phyloP scores from a whole-genome alignment of 2,888 invertebrate genomes.

The Drosophila multiciliata region DNA sequence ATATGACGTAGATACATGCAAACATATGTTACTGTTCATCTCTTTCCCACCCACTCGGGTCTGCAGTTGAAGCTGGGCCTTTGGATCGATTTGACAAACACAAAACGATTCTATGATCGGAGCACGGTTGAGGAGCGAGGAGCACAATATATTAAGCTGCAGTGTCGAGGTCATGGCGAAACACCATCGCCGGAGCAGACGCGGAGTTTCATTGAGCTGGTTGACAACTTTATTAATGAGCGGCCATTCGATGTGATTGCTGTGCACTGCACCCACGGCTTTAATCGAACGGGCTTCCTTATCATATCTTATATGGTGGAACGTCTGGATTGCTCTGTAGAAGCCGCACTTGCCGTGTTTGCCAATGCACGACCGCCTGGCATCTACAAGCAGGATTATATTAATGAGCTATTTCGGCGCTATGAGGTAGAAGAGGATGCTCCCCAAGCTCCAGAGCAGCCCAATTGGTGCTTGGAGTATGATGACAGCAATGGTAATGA shows the following conservation, averaged over 20 bases:
- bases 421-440: slow-evolving; percentile 91
- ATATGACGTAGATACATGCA: background rate
- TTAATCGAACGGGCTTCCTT: slow-evolving; percentile 98
- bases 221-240: slow-evolving; percentile 91
- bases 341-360: slow-evolving; percentile 93
- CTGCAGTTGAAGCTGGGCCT: slow-evolving; percentile 93
- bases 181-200: slow-evolving; percentile 95
- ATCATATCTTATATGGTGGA: slow-evolving; percentile 96
- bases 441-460: slow-evolving; percentile 90
- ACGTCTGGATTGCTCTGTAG: slow-evolving; percentile 92
- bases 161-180: slow-evolving; percentile 96
- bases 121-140: slow-evolving; percentile 90
- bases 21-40: slow-evolving; percentile 5
- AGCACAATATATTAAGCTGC: slow-evolving; percentile 94
- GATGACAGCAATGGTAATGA: slow-evolving; percentile 85
- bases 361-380: slow-evolving; percentile 92
- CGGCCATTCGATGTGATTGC: slow-evolving; percentile 90
- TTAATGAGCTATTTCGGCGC: slow-evolving; percentile 92
- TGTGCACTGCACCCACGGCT: slow-evolving; percentile 98
- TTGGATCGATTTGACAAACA: slow-evolving; percentile 99
- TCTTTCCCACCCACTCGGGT: background rate
- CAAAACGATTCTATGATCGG: slow-evolving; percentile 95
- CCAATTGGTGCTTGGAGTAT: slow-evolving; percentile 93
- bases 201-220: slow-evolving; percentile 91
- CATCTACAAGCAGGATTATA: slow-evolving; percentile 98